Base-by-base conservation (phyloP, 2,888 invertebrate species). In the Nomada flava region DNA sequence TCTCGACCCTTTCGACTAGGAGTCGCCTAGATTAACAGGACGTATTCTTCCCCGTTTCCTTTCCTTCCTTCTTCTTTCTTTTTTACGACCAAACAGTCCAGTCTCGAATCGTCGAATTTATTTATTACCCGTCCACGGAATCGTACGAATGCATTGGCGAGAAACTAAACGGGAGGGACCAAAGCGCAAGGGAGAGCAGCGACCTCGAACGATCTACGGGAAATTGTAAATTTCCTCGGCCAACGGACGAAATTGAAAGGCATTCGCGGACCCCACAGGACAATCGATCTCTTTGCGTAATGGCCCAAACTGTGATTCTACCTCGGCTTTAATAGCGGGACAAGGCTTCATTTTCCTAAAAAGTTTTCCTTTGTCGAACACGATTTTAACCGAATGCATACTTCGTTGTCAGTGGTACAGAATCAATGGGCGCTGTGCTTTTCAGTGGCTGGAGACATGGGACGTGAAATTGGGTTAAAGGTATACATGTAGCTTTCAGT, bases 171-270 rank as follows among this genome's bases (percentile, higher is more conserved):
- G 11, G 63, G 52, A 74, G 50, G 44, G 60, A 65, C 63, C 63
- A 59, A 65, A 67, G n/a, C 29, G 20, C 23, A 29, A 60, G 78
- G 78, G 63, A 29, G 53, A 11, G 44, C 53, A 47, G 55, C 55
- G 67, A 71, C 76, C 72, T 77, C 75, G 55, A 75, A 68, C 83
- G 74, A 83, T 86, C 86, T 85, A 86, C 85, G 83, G 85, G 84
- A 88, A 90, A 88, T 90, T 90, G 89, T 88, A 91, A 91, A 92
- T 90, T 91, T 87, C 86, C 74, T 82, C 78, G 78, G 79, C 79
- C 85, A 73, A 85, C 79, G 82, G 82, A 75, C 82, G 78, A 89
- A 84, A 89, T 83, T 86, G 84, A 85, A 87, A 88, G 85, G 82
- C 76, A 77, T 82, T 79, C 79, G 76, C 64, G 70, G 71, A 76